A percentile compares a stretch with the other conserved stretches of the same genome.
Evolutionary conservation across 2,888 invertebrate genomes (phyloP).

Genomic region (Tetropium fuscum): DNA sequence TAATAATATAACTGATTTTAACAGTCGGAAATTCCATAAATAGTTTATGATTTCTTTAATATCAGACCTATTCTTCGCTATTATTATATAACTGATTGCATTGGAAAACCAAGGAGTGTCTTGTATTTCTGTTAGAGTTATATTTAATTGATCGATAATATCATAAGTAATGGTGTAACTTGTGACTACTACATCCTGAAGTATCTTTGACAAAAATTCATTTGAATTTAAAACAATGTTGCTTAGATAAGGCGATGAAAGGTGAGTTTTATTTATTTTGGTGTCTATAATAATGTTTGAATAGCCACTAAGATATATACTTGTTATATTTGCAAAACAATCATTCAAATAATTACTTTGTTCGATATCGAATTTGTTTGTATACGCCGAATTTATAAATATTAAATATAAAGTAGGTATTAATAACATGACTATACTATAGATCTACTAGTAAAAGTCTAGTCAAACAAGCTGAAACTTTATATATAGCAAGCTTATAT

Average conservation of each 20-base stretch:
- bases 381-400: background rate
- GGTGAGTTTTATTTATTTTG: background rate
- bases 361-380: background rate
- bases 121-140: constrained; percentile 10
- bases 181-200: background rate
- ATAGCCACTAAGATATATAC: background rate
- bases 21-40: constrained; percentile 13
- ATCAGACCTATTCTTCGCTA: constrained; percentile 13
- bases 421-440: background rate
- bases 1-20: constrained; percentile 22
- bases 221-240: background rate
- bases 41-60: background rate
- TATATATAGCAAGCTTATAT: no score
- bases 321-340: background rate
- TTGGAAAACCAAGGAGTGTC: constrained; percentile 13
- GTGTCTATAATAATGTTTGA: background rate
- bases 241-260: background rate
- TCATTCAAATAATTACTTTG: background rate
- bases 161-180: constrained; percentile 16
- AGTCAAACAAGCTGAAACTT: no score
- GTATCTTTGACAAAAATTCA: background rate
- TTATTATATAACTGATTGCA: constrained; percentile 12
- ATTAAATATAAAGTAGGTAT: background rate
- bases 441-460: background rate
- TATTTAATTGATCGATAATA: constrained; percentile 9